Base-by-base conservation (phyloP, 30 jellyfish, hydroid and myxozoan genomes). In the Turritopsis dohrnii region DNA sequence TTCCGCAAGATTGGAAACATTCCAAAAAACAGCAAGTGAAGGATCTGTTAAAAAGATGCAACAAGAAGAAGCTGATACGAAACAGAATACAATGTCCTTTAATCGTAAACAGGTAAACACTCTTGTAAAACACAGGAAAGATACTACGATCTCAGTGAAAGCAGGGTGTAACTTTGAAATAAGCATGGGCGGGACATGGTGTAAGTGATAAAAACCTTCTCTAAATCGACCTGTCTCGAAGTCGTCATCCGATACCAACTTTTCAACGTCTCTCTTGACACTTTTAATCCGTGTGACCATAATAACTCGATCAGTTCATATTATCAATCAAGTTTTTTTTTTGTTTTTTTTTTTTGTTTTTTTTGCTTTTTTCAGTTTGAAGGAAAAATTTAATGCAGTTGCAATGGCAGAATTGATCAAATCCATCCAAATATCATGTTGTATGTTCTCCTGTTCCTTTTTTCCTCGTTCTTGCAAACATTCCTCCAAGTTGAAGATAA, bases 1-100 rank as follows among this genome's bases (percentile, higher is more conserved):
- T 84, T 25, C 90, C 90, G 9, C 89, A 84, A n/a, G 53, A 73
- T 74, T 84, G 90, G 90, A 31, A 84, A 52, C 25, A 54, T 72
- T 27, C 80, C 7, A 21, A 28, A 25, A 54, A n/a, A 41, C 87
- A 73, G n/a, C 20, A 19, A 0, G 9, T 84, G 21, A 84, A 84
- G 52, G 90, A 84, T 52, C 19, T 17, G 8, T 22, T 73, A 21
- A 31, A 29, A 73, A 17, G 88, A 21, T 29, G 74, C 21, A 28
- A 75, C 79, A 74, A 71, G 29, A 28, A 29, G 72, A 29, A 74
- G 27, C 75, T 60, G 28, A 25, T 84, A 22, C 71, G 87, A 18
- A 28, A 74, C n/a, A 53, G 84, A 21, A 80, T 84, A 29, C 86
- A 84, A 16, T 72, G 88, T 28, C 87, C 90, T 21, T 29, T 84